phyloP scores from a whole-genome alignment of 1,140 invertebrate genomes.

The Drosophila ficusphila region DNA sequence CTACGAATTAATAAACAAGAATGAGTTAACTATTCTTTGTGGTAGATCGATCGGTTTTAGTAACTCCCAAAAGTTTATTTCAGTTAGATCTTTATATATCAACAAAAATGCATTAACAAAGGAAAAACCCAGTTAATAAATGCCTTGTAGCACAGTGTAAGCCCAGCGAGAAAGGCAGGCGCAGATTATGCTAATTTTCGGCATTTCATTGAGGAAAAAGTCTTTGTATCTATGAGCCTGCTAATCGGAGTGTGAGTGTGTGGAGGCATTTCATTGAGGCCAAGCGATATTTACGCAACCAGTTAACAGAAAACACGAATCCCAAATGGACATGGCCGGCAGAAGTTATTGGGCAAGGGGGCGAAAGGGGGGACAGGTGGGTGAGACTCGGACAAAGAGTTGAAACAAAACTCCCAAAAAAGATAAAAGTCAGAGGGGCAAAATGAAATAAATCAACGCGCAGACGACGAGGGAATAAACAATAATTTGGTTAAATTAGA shows the following conservation, averaged over 20 bases:
- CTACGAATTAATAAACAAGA: no score
- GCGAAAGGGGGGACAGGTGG: not conserved
- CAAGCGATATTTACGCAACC: constrained; percentile 69
- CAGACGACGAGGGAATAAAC: constrained; percentile 53
- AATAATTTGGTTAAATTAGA: constrained; percentile 81
- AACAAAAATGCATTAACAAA: no score
- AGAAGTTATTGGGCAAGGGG: not conserved
- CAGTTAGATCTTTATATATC: no score
- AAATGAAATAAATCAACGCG: constrained; percentile 52
- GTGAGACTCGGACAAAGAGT: constrained; percentile 7
- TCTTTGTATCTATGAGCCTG: constrained; percentile 27
- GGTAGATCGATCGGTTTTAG: no score
- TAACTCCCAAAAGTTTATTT: no score
- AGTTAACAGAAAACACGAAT: constrained; percentile 65
- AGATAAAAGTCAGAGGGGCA: constrained; percentile 20
- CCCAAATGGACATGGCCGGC: constrained; percentile 8
- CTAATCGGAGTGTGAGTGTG: constrained; percentile 13
- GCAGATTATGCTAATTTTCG: constrained; percentile 72
- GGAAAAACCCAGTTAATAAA: not conserved
- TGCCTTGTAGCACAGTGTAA: constrained; percentile 18
- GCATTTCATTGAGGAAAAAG: constrained; percentile 79
- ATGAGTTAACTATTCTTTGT: no score
- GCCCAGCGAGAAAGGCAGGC: constrained; percentile 36
- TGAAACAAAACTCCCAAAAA: constrained; percentile 48
- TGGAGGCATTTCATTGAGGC: constrained; percentile 70